Evolutionary conservation across 2,888 invertebrate species (phyloP), one percentile per base, ranked within the genome.

Genomic region (Calliopum simillimum): DNA sequence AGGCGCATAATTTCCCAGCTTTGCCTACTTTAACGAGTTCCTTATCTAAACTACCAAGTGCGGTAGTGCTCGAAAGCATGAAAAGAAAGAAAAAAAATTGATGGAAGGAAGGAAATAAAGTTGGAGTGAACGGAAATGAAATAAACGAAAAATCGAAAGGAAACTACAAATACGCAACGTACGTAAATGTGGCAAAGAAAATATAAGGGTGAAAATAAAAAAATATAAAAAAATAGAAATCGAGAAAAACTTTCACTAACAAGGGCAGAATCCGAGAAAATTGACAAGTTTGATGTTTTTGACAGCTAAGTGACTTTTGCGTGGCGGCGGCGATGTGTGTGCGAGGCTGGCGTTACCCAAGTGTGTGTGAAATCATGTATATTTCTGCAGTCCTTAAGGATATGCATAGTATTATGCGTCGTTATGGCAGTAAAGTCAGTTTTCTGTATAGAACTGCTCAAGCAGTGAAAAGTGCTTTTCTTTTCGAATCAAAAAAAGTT

Each of bases 11-110:
- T 65, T 65, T 55, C 55, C 21, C 44, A 25, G 63, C 49, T 63
- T 25, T 65, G 65, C 53, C 65, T 55, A 65, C 55, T 65, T 53
- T 65, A 65, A 65, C 65, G 65, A 65, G 65, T 55, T 55, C 12
- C 65, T 65, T 65, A 65, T 65, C 65, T 65, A 55, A 53, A 55
- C 43, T 14, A 55, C 55, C 65, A 25, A 55, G 46, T 55, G 61
- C 33, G 33, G 53, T 44, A n/a, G 13, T 47, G 43, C 44, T 23
- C 23, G 13, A 33, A 41, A 44, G 43, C 13, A 6, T n/a, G 53
- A 43, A 65, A 53, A 53, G 53, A 65, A 53, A 53, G 25, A 65
- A 41, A 16, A 21, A 21, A 61, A 14, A 13, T 46, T 14, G 46
- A n/a, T n/a, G 53, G 53, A 65, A 53, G 65, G 53, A 65, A 53